Percentiles rank a stretch among this genome's conserved stretches.
phyloP scores from a whole-genome alignment of 1,140 invertebrate species.

The Galendromus occidentalis region DNA sequence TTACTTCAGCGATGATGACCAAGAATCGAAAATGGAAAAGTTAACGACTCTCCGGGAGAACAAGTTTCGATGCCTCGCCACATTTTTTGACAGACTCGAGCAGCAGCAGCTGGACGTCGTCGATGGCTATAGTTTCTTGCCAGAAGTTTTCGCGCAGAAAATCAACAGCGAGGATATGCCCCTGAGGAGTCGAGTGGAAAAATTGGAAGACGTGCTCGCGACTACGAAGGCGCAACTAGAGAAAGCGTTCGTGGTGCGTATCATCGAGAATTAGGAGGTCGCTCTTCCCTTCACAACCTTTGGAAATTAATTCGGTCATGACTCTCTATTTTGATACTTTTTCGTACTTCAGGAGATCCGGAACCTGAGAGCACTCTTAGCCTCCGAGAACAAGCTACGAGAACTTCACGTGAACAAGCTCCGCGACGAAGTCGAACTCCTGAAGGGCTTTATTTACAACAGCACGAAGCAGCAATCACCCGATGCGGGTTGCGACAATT shows the following conservation, averaged over 20 bases:
- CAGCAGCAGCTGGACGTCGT: background rate
- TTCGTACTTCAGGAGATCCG: background rate
- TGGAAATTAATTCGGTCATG: no score
- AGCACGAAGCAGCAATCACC: no score
- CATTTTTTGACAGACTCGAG: background rate
- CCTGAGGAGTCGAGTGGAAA: background rate
- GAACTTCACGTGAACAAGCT: slow-evolving; percentile 1
- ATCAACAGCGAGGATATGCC: background rate
- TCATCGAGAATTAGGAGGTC: background rate
- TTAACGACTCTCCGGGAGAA: no score
- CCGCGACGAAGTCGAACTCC: background rate
- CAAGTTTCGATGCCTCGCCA: no score
- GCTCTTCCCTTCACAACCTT: no score
- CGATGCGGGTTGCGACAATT: no score
- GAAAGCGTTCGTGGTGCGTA: background rate
- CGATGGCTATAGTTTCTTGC: background rate
- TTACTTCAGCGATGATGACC: background rate
- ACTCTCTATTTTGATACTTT: no score
- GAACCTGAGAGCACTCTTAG: background rate
- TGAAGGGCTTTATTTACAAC: background rate
- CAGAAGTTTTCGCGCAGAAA: background rate
- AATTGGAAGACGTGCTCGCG: background rate
- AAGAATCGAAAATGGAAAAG: no score
- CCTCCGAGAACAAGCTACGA: background rate
- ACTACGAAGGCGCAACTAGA: background rate